Evolutionary conservation across 2,888 invertebrate species (phyloP), one percentile per base, ranked within the genome.

Genomic region (Heliconius hortense): DNA sequence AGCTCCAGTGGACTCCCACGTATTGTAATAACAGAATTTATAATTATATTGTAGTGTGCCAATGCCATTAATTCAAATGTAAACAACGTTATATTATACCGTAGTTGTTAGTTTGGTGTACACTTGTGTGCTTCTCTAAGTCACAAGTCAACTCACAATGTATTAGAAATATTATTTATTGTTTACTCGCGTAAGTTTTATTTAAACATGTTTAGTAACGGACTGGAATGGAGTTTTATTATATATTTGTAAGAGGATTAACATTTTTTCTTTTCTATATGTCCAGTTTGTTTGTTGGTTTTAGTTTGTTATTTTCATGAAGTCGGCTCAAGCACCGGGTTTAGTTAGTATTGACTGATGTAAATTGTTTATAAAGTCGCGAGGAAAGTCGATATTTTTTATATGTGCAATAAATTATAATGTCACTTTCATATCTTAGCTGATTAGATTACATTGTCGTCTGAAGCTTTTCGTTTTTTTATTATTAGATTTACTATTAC

Each of bases 341-440:
- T 66, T 15, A 66, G 64, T 66, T 66, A 13, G 64, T 39, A 66
- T 64, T 64, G 77, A 77, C 78, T 78, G 59, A 77, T 82, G 79
- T 81, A 39, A 26, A 60, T 39, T 24, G 60, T 39, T 39, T 60
- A 39, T 39, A 5, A 66, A 66, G 60, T 39, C 60, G 31, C 77
- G 80, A 81, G 80, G 84, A 84, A 82, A 83, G 89, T 89, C 85
- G 87, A 87, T 90, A 90, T 91, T 92, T 92, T 53, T 92, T 90
- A 83, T 92, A 92, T 90, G 92, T 92, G 93, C 93, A 93, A 92
- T 93, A 93, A 89, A 86, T 88, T 88, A 90, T 89, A 89, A 84
- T 84, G 82, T 85, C 87, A 87, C 87, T 86, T 89, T 91, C 92
- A 92, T 92, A 92, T 92, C 92, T 91, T 93, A 92, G 92, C 91